Percentiles rank a stretch among this genome's conserved stretches.
Evolutionary conservation across 2,888 invertebrate genomes (phyloP).

Genomic region (Drosophila conformis): DNA sequence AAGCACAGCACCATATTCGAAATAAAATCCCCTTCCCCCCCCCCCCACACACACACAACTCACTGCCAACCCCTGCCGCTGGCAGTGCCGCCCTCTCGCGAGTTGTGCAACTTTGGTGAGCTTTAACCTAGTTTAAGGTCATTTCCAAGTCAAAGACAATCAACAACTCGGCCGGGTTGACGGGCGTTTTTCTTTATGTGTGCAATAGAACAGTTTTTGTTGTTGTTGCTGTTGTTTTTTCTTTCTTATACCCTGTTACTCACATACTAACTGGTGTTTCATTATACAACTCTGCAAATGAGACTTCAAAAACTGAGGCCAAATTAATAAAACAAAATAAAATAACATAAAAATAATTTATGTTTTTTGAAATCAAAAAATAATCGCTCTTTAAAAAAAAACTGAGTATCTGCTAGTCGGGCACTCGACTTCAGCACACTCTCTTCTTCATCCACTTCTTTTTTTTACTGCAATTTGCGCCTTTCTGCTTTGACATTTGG

Average conservation of each 20-base stretch:
- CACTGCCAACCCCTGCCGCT: not conserved
- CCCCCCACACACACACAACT: not conserved
- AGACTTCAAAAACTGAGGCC: not conserved
- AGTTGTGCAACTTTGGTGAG: conserved; percentile 67
- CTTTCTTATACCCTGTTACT: not conserved
- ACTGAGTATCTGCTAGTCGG: not conserved
- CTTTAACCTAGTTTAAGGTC: conserved; percentile 85
- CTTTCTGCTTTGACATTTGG: conserved; percentile 48
- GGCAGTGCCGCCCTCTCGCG: not conserved
- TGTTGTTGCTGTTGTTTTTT: not conserved
- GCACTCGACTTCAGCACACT: not conserved
- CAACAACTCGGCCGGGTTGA: conserved; percentile 40
- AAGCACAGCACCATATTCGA: conserved; percentile 34
- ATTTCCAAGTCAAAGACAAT: conserved; percentile 77
- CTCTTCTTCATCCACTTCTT: conserved; percentile 12
- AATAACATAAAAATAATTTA: not conserved
- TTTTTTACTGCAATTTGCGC: conserved; percentile 26
- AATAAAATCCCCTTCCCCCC: not conserved
- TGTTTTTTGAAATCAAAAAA: not conserved
- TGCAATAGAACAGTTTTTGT: conserved; percentile 28
- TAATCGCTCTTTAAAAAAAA: too few species aligned
- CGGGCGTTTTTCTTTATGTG: conserved; percentile 2
- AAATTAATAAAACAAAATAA: not conserved
- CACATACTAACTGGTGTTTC: not conserved
- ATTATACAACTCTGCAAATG: not conserved